A percentile compares a stretch with the other conserved stretches of the same genome.
Conservation (phyloP, 2,113 vertebrate genomes). For the Sorex fumeus region DNA sequence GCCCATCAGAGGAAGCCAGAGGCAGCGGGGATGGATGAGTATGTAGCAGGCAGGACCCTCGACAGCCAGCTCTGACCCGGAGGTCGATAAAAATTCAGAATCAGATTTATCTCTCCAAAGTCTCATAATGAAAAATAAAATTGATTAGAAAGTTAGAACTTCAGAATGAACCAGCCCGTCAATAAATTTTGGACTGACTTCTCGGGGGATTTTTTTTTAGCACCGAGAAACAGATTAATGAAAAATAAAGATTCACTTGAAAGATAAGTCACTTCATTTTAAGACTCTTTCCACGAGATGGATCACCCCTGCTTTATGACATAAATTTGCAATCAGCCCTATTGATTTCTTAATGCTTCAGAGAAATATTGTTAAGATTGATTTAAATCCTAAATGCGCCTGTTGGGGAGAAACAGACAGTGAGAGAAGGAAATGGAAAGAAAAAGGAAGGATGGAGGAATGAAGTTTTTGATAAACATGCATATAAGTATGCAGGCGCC, state of each 20-base stretch:
- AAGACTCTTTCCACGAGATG: constrained; percentile 83
- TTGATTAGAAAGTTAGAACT: constrained; percentile 87
- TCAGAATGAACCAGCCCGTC: constrained; percentile 81
- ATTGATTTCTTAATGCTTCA: constrained; percentile 89
- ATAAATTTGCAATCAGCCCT: constrained; percentile 89
- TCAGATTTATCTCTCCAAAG: constrained; percentile 87
- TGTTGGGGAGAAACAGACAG: neutral
- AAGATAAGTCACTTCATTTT: constrained; percentile 88
- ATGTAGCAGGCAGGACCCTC: constrained; percentile 47
- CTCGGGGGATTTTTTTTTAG: constrained; percentile 81
- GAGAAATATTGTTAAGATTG: constrained; percentile 88
- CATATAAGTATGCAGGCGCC: too few relatives aligned
- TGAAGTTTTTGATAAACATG: neutral
- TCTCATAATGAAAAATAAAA: constrained; percentile 87
- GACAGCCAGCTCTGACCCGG: constrained; percentile 65
- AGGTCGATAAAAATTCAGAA: constrained; percentile 85
- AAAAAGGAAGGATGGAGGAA: neutral
- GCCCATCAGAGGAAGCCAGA: accelerated
- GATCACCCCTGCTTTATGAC: constrained; percentile 85
- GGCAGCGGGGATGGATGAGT: neutral
- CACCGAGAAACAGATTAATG: constrained; percentile 86
- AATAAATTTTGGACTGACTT: constrained; percentile 85
- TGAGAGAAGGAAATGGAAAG: neutral
- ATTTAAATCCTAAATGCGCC: constrained; percentile 71
- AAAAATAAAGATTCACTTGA: constrained; percentile 87